These are phyloP conservation scores for Edolisoma coerulescens DNA, from an alignment of 2,113 vertebrate species.

Conservation along the genomic window DNA sequence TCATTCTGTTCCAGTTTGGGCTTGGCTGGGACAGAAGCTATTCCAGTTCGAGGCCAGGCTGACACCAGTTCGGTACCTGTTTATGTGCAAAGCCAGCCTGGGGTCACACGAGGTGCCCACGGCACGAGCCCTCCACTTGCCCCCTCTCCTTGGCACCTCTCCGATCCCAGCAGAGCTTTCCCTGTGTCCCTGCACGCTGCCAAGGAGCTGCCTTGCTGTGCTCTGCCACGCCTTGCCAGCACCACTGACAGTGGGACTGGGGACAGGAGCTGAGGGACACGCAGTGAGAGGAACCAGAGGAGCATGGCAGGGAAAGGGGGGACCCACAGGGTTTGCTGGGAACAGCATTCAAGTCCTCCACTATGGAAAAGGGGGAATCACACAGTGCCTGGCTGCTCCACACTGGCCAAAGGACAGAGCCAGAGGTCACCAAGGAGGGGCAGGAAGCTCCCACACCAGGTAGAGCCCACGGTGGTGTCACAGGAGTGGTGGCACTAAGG, in stretches of 20 bases:
- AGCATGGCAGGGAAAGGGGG: fast-evolving
- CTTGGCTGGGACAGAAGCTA: background rate
- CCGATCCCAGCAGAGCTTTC: background rate
- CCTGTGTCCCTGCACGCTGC: background rate
- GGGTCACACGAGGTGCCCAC: background rate
- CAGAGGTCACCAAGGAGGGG: background rate
- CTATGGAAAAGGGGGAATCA: background rate
- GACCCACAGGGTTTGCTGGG: background rate
- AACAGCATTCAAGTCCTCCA: background rate
- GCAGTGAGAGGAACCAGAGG: background rate
- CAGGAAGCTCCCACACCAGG: background rate
- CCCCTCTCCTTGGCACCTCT: background rate
- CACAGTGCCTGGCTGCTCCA: background rate
- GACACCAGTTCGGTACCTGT: background rate
- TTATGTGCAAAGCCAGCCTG: background rate
- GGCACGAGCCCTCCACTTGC: background rate
- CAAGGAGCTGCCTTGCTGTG: background rate
- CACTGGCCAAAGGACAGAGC: background rate
- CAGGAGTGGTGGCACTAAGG: background rate
- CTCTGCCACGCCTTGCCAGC: background rate
- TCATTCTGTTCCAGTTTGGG: slow-evolving; percentile 51
- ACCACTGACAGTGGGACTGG: background rate
- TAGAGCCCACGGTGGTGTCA: fast-evolving
- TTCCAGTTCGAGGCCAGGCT: background rate
- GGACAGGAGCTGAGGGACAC: background rate